phyloP scores from a whole-genome alignment of 2,888 invertebrate species.

The Polyommatus icarus region DNA sequence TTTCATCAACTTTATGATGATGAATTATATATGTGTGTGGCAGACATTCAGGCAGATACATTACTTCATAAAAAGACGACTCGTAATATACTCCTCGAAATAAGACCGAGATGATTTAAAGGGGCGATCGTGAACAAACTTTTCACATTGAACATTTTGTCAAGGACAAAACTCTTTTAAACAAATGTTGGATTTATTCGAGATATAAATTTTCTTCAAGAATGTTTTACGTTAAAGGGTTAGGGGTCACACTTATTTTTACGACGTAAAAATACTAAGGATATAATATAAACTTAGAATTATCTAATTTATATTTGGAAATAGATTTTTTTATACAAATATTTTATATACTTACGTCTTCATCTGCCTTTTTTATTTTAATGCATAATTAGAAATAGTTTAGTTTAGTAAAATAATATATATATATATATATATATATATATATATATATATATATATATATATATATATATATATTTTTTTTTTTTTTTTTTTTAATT shows the following conservation, averaged over 20 bases:
- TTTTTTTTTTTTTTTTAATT: background rate
- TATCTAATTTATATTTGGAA: background rate
- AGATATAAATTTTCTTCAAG: slow-evolving; percentile 16
- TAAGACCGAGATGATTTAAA: slow-evolving; percentile 20
- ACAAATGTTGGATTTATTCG: background rate
- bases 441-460: no score
- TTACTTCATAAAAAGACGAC: background rate
- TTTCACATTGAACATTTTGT: slow-evolving; percentile 29
- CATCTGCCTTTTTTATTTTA: background rate
- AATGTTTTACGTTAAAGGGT: background rate
- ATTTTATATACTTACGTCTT: background rate
- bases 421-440: no score
- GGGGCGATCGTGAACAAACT: slow-evolving; percentile 14
- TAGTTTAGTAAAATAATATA: no score
- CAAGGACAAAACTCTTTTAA: slow-evolving; percentile 5
- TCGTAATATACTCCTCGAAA: slow-evolving; percentile 14
- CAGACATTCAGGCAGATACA: slow-evolving; percentile 4
- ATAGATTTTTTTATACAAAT: no score
- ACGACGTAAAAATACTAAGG: background rate
- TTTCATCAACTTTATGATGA: background rate
- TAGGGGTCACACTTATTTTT: background rate
- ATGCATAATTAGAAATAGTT: background rate
- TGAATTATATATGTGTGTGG: background rate
- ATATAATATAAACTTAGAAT: background rate
- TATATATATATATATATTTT: no score